Evolutionary conservation across 2,113 vertebrate genomes (phyloP).

Genomic region (Gorilla gorilla): DNA sequence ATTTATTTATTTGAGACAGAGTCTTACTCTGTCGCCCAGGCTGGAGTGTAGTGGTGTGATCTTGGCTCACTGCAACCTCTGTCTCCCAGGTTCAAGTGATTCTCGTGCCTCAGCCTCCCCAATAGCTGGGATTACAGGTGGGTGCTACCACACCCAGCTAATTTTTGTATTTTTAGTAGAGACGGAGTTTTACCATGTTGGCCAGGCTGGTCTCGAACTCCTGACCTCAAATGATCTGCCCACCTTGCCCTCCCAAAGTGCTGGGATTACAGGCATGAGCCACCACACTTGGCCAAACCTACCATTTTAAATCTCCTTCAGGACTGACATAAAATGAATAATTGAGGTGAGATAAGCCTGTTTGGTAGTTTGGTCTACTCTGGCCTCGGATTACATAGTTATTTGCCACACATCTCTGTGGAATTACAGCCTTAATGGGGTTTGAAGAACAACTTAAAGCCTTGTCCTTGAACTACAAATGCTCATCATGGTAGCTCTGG

Average conservation of each 20-base stretch:
- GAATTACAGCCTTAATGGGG: neutral
- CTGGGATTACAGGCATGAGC: neutral
- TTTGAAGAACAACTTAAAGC: neutral
- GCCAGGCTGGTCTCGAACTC: neutral
- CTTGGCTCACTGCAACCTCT: no score
- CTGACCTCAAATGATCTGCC: neutral
- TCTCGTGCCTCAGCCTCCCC: no score
- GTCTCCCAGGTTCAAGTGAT: no score
- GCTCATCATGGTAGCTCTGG: neutral
- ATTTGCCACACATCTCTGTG: neutral
- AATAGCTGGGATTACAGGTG: no score
- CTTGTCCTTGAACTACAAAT: neutral
- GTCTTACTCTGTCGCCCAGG: neutral
- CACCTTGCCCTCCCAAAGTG: neutral
- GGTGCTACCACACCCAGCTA: rapidly evolving
- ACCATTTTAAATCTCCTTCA: neutral
- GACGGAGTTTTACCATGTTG: neutral
- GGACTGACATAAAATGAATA: slow-evolving; percentile 6
- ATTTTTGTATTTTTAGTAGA: neutral
- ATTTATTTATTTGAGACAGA: neutral
- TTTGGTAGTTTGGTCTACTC: neutral
- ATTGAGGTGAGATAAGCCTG: neutral
- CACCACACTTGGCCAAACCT: neutral
- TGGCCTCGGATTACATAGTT: neutral
- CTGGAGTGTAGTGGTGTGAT: neutral